Percentiles rank a stretch among this genome's conserved stretches.
Conservation (phyloP, 2,888 invertebrate species). For the Hetaerina titia region DNA sequence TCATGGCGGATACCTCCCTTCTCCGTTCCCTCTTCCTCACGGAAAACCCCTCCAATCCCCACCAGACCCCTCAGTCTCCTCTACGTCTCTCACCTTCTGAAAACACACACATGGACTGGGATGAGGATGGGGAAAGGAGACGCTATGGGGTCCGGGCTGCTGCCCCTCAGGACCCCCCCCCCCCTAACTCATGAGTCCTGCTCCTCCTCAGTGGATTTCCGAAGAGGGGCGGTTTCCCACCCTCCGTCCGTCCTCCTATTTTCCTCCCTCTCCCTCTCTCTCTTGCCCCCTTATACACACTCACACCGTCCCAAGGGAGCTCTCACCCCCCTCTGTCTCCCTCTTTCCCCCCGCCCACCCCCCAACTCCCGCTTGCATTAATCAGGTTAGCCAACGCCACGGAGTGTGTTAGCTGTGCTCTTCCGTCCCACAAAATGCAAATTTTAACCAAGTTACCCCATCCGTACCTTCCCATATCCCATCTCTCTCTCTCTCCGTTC, state of each 20-base stretch:
- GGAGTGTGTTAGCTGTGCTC: constrained; percentile 64
- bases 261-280: background rate
- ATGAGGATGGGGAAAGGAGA: too few species aligned
- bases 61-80: too few species aligned
- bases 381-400: constrained; percentile 66
- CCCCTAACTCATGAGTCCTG: background rate
- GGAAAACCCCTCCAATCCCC: too few species aligned
- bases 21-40: too few species aligned
- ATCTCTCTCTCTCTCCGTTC: background rate
- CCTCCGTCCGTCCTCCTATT: background rate
- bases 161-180: too few species aligned
- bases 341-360: background rate
- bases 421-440: constrained; percentile 66
- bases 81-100: too few species aligned
- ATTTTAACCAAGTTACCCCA: constrained; percentile 65
- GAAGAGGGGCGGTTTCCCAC: background rate
- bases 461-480: constrained; percentile 53
- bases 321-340: background rate
- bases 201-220: background rate
- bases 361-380: constrained; percentile 56
- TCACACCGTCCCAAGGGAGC: background rate
- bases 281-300: background rate
- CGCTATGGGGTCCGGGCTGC: too few species aligned
- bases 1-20: too few species aligned
- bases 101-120: too few species aligned